Evolutionary conservation across 2,797 vertebrate genomes (phyloP), one percentile per base, ranked within the genome.

Genomic region (Acanthopagrus latus): DNA sequence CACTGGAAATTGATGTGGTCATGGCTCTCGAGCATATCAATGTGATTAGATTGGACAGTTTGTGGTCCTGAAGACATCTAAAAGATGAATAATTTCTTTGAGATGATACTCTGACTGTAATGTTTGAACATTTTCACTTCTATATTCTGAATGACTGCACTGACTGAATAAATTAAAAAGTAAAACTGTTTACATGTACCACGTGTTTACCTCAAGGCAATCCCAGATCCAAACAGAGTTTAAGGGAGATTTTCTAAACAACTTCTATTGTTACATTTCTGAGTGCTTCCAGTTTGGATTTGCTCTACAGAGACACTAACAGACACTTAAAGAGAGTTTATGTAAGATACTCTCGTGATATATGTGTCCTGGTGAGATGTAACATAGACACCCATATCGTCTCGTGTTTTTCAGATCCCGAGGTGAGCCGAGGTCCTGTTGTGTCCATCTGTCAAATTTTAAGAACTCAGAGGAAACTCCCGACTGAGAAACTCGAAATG

Each of bases 381-480:
- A 12, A 58, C 48, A 13, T 8, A 16, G 8, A 72, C 50, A 21
- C 33, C 21, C 3, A 33, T 6, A 8, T 33, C 33, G n/a, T 38
- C 51, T 27, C 29, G 9, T 86, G 55, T 60, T 43, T 82, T 81
- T 73, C 82, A 91, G 91, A 89, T 87, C 70, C 74, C 23, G 2
- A 90, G 81, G 87, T 89, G 88, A 91, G 33, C 71, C 17, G 81
- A 38, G 4, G 27, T 66, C 50, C 67, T 6, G 29, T 20, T 9
- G 55, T 7, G 6, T 74, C 33, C 17, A 0, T 47, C 72, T 11
- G 51, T 62, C 38, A 18, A n/a, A 20, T 62, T 48, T 21, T 3
- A 14, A 3, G 55, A 50, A 38, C 64, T 41, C 3, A 41, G 16
- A 84, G 66, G 43, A 85, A 81, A 21, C 41, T 21, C 13, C 21